Evolutionary conservation across 2,113 vertebrate genomes (phyloP).

Genomic region (Lampris megalopsis): DNA sequence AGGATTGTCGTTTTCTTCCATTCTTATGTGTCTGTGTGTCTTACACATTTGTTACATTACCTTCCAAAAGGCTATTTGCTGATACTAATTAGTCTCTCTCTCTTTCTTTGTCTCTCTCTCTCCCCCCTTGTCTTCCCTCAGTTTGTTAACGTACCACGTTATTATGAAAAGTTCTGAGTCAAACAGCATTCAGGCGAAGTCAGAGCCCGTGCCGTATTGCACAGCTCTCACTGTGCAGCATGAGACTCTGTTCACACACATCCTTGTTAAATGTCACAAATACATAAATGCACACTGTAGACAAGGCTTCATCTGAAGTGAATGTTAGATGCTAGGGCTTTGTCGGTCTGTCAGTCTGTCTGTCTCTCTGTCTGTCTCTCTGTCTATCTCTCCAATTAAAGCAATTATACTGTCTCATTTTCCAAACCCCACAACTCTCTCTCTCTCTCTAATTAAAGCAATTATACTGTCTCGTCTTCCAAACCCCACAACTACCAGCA

Average conservation of each 20-base stretch:
- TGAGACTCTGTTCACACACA: neutral
- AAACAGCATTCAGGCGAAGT: neutral
- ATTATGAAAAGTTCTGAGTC: neutral
- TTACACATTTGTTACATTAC: no score
- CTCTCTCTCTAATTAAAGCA: slow-evolving; percentile 34
- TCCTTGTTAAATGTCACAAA: slow-evolving; percentile 46
- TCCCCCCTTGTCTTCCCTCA: neutral
- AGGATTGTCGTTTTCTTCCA: neutral
- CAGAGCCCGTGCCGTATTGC: no score
- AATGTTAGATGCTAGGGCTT: slow-evolving; percentile 28
- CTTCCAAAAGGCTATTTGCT: no score
- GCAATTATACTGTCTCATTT: slow-evolving; percentile 45
- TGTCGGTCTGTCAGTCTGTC: slow-evolving; percentile 33
- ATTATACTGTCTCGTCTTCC: slow-evolving; percentile 48
- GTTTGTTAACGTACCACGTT: neutral
- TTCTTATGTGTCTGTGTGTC: no score
- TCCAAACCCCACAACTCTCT: slow-evolving; percentile 22
- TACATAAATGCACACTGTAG: neutral
- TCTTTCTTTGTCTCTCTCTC: neutral
- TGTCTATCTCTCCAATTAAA: slow-evolving; percentile 30
- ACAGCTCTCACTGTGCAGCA: no score
- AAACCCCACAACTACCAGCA: slow-evolving; percentile 1
- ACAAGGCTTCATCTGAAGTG: slow-evolving; percentile 28
- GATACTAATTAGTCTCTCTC: no score
- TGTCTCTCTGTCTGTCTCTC: slow-evolving; percentile 1